A percentile compares a stretch with the other conserved stretches of the same genome.
These are phyloP conservation scores for Prochilodus magdalenae DNA, from an alignment of 2,113 vertebrate genomes.

Conservation along the genomic window DNA sequence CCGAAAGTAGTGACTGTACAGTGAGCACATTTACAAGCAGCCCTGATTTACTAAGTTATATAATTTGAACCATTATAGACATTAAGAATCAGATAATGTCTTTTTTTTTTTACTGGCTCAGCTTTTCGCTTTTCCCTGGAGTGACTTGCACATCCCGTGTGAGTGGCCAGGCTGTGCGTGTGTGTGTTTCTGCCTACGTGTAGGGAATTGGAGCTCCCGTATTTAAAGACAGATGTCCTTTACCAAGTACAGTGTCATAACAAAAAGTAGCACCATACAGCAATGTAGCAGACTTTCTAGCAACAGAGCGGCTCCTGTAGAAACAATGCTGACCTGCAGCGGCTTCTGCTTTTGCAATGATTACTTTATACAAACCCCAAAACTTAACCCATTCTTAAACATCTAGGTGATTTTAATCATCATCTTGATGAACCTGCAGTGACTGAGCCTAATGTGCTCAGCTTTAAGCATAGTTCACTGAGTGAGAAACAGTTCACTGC, in stretches of 20 bases:
- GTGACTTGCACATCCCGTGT: not conserved
- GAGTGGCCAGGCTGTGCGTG: not conserved
- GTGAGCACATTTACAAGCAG: no score
- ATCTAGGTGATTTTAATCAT: no score
- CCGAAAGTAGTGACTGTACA: not conserved
- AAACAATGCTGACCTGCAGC: not conserved
- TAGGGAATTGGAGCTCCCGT: not conserved
- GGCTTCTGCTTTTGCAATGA: not conserved
- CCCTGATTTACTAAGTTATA: not conserved
- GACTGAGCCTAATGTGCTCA: not conserved
- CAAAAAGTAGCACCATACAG: not conserved
- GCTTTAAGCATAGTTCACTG: not conserved
- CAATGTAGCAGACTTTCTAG: not conserved
- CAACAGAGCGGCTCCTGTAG: not conserved
- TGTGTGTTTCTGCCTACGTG: not conserved
- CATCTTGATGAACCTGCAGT: no score
- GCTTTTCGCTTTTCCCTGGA: not conserved
- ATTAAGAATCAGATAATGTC: no score
- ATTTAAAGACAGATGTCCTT: constrained; percentile 11
- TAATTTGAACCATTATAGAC: no score
- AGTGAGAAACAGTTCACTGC: not conserved
- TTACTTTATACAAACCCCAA: not conserved
- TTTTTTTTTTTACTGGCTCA: not conserved
- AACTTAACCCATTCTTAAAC: no score
- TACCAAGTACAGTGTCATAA: constrained; percentile 21